Evolutionary conservation across 2,797 vertebrate species (phyloP), one percentile per base, ranked within the genome.

Genomic region (Diplodus sargus): DNA sequence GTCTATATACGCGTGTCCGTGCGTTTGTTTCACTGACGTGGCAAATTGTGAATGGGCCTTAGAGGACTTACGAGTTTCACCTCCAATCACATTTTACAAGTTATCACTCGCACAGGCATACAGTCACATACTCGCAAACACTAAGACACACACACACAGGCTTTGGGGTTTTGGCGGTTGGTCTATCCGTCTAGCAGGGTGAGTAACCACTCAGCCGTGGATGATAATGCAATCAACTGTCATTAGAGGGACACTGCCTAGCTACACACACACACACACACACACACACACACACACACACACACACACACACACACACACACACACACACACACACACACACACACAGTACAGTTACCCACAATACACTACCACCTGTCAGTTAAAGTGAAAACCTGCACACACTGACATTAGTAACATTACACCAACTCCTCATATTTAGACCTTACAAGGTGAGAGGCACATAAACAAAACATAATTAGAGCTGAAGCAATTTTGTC

Each of bases 161-260:
- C 84, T 82, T 83, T 83, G 77, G 82, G 86, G 87, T 85, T 84
- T 90, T 91, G 86, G 84, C 77, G 62, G 88, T 87, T 87, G 83
- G 83, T 89, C 80, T 86, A 88, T 93, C 86, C 53, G 69, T 90
- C 82, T 81, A 87, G 82, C 79, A 85, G 89, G 76, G 81, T 84
- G 83, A 90, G 86, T 81, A 90, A 81, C 82, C 88, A 88, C 87
- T 91, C 87, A 91, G 88, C 87, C 84, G 18, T 79, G 84, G 86
- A 91, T 90, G 87, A 91, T 89, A 91, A 91, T 86, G 89, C 87
- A 93, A 93, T 93, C 90, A 87, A 90, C 88, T 90, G 82, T 86
- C 90, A 92, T 92, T 91, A 91, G 85, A 90, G 77, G 76, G 77
- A 79, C 20, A 59, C 69, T 85, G 81, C 68, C 76, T 87, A 75